Conservation (phyloP, 2,113 vertebrate species). For the Platanista minor region DNA sequence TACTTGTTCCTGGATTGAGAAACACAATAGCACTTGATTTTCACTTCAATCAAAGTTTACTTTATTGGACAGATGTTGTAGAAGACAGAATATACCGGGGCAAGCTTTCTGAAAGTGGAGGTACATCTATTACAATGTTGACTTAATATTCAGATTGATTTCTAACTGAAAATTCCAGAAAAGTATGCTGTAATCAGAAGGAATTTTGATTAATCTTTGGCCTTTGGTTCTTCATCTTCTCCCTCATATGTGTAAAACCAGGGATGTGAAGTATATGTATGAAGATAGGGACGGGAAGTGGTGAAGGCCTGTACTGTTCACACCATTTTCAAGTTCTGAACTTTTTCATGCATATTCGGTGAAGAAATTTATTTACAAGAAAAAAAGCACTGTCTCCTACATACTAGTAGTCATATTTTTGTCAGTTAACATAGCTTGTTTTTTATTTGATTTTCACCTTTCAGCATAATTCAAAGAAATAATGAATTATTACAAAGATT, state of each 20-base stretch:
- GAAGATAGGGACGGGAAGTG: accelerated
- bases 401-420: neutral
- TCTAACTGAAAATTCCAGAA: neutral
- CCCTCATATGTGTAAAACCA: neutral
- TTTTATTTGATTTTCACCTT: neutral
- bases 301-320: neutral
- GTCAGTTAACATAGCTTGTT: neutral
- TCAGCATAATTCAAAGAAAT: neutral
- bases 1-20: slow-evolving; percentile 94
- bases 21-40: slow-evolving; percentile 99
- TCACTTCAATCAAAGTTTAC: slow-evolving; percentile 95
- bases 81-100: slow-evolving; percentile 99
- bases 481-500: neutral
- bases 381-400: neutral
- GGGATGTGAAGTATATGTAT: neutral
- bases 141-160: neutral
- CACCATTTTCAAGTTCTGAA: neutral
- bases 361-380: neutral
- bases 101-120: slow-evolving; percentile 93
- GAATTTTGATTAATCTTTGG: neutral
- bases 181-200: neutral
- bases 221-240: neutral
- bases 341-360: neutral
- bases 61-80: slow-evolving; percentile 99
- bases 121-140: slow-evolving; percentile 77